Conservation (phyloP, 2,797 vertebrate species). For the Iguana delicatissima region DNA sequence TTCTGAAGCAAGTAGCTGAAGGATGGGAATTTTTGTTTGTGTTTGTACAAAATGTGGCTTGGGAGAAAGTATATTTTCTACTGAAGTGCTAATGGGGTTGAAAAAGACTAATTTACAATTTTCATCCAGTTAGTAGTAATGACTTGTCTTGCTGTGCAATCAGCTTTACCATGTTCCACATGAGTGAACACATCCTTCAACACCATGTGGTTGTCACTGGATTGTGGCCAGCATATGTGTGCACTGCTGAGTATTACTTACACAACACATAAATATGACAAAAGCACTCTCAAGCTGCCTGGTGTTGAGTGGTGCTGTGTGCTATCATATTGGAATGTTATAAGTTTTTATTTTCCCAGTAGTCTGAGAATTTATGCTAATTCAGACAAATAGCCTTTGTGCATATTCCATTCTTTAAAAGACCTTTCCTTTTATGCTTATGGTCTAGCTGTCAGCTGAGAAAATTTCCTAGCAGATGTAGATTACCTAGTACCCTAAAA, state of each 20-base stretch:
- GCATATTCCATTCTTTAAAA: background rate
- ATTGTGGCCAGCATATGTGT: background rate
- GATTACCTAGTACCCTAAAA: background rate
- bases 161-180: background rate
- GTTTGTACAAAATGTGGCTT: background rate
- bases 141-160: background rate
- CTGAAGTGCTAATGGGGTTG: background rate
- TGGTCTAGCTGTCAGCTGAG: background rate
- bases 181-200: background rate
- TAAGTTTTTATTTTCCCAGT: background rate
- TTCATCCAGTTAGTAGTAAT: slow-evolving; percentile 5
- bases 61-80: background rate
- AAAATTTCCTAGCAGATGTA: background rate
- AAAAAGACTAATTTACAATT: background rate
- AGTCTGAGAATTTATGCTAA: background rate
- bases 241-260: background rate
- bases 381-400: background rate
- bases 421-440: background rate
- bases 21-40: background rate
- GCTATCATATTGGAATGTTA: background rate
- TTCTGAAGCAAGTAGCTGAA: background rate
- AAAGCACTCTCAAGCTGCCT: background rate
- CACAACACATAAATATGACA: background rate
- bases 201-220: background rate
- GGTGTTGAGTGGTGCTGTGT: background rate